Evolutionary conservation across 2,888 invertebrate species (phyloP).

Genomic region (Lysandra coridon): DNA sequence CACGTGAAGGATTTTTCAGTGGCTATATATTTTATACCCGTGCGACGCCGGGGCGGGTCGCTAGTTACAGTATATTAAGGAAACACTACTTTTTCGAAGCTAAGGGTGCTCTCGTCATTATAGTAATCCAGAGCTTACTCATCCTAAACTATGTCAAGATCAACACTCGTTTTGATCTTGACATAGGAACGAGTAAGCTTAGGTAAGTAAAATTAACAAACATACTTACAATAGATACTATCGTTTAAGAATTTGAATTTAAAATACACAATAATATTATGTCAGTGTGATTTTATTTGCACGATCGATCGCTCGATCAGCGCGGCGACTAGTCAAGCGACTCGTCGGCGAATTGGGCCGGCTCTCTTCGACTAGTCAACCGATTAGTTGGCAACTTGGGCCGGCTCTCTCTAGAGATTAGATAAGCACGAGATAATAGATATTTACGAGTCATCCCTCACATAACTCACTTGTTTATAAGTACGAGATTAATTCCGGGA

Average conservation of each 20-base stretch:
- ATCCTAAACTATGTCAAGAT: too few relatives aligned
- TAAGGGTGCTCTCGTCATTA: too few relatives aligned
- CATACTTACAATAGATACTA: neutral
- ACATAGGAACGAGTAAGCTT: too few relatives aligned
- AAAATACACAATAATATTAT: neutral
- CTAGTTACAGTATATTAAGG: too few relatives aligned
- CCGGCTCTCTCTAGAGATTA: neutral
- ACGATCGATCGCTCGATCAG: neutral
- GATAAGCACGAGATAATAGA: neutral
- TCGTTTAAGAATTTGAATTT: neutral
- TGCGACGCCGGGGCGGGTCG: too few relatives aligned
- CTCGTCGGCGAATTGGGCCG: neutral
- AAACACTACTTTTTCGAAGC: too few relatives aligned
- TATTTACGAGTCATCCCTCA: neutral
- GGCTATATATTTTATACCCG: too few relatives aligned
- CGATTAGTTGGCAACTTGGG: neutral
- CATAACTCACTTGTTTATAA: slow-evolving; percentile 14
- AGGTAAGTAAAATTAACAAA: too few relatives aligned
- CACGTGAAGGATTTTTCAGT: too few relatives aligned
- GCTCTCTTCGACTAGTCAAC: neutral
- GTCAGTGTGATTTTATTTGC: neutral
- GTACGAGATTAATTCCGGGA: neutral
- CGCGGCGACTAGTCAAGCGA: neutral
- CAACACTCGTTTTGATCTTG: too few relatives aligned
- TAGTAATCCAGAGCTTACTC: too few relatives aligned